Percentiles rank a stretch among this genome's conserved stretches.
phyloP scores from a whole-genome alignment of 2,888 invertebrate species.

The Harmothoe impar region DNA sequence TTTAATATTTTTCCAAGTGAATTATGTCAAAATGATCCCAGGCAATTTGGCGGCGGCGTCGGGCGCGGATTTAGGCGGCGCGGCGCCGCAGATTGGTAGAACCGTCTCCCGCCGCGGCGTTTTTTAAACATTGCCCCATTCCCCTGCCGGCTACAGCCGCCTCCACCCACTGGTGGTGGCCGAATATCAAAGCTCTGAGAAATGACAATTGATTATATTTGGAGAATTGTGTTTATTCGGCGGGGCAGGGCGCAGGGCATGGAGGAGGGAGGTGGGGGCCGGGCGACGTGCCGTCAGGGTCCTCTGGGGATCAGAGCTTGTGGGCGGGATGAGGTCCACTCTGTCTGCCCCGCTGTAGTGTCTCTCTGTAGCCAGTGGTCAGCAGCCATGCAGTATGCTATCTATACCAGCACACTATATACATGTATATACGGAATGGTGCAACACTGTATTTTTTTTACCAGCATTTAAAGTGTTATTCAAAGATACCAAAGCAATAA shows the following conservation, averaged over 20 bases:
- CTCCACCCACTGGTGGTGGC: neutral
- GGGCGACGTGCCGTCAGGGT: neutral
- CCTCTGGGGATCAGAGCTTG: neutral
- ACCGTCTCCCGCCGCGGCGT: neutral
- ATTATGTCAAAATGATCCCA: constrained; percentile 62
- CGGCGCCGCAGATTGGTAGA: neutral
- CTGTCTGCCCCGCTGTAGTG: neutral
- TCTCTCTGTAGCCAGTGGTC: neutral
- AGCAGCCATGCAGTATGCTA: too few species aligned
- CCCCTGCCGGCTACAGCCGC: neutral
- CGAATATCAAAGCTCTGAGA: constrained; percentile 40
- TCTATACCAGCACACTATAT: too few species aligned
- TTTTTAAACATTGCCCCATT: constrained; percentile 62
- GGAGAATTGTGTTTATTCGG: constrained; percentile 62
- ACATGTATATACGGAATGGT: too few species aligned
- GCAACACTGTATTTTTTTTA: too few species aligned
- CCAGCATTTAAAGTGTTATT: too few species aligned
- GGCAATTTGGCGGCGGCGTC: constrained; percentile 56
- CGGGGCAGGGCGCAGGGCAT: neutral
- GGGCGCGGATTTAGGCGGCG: constrained; percentile 43
- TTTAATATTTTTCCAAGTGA: constrained; percentile 65
- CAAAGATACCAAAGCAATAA: too few species aligned
- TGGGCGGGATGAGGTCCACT: neutral
- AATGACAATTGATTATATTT: constrained; percentile 65
- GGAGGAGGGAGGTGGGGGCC: neutral